Conservation (phyloP, 2,797 vertebrate species). For the Anisognathus igniventris region DNA sequence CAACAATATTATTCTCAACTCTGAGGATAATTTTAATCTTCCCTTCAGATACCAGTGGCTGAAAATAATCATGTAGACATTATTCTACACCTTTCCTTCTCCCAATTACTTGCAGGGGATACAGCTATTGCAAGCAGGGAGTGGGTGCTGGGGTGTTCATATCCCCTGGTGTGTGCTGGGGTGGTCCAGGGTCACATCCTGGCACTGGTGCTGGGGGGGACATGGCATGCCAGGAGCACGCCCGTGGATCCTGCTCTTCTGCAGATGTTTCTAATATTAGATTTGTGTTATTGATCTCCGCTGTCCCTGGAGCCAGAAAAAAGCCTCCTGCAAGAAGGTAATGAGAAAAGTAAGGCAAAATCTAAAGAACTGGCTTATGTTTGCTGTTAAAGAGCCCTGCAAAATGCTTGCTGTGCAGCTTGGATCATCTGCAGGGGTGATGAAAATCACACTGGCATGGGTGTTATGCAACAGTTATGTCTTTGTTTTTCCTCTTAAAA, state of each 20-base stretch:
- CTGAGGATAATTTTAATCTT: neutral
- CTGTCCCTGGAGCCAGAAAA: constrained; percentile 27
- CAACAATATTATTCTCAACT: neutral
- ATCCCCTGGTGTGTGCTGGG: neutral
- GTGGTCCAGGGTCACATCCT: neutral
- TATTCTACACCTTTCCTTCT: neutral
- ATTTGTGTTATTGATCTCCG: constrained; percentile 45
- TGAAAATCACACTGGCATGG: neutral
- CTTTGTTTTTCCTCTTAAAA: neutral
- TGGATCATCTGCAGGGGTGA: neutral
- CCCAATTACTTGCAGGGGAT: neutral
- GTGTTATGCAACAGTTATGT: neutral
- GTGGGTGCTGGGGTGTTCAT: rapidly evolving
- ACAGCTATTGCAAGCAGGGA: neutral
- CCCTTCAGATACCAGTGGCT: neutral
- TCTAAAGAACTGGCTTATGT: constrained; percentile 18
- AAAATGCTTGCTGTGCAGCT: constrained; percentile 8
- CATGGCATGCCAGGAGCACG: rapidly evolving
- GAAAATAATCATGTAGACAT: neutral
- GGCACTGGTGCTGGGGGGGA: neutral
- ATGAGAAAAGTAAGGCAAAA: constrained; percentile 36
- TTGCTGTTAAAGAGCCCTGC: neutral
- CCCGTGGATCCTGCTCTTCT: neutral
- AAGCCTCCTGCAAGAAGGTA: constrained; percentile 20
- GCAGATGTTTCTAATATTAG: constrained; percentile 64